Evolutionary conservation across 30 jellyfish, hydroid and myxozoan species (phyloP).

Genomic region (Chrysaora quinquecirrha): DNA sequence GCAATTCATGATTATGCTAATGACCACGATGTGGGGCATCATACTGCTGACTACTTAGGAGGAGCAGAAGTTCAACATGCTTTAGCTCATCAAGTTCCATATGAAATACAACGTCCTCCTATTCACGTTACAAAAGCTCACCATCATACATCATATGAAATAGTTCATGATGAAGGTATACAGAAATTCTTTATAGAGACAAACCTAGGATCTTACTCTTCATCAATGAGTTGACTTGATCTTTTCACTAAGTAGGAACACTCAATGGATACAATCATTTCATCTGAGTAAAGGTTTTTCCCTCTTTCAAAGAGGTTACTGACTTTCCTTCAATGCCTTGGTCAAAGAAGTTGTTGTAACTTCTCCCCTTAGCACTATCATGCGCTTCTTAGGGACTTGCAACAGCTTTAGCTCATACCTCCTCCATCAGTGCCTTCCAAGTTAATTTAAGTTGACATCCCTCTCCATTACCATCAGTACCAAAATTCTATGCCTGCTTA

Average conservation of each 20-base stretch:
- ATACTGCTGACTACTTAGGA: constrained; percentile 5
- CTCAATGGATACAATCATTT: not conserved
- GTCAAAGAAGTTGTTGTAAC: no score
- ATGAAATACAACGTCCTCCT: constrained; percentile 53
- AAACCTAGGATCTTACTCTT: no score
- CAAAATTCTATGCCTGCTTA: no score
- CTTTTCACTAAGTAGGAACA: not conserved
- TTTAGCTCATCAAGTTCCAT: constrained; percentile 33
- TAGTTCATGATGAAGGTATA: constrained; percentile 59
- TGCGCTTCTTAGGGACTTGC: no score
- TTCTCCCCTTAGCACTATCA: no score
- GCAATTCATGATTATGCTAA: constrained; percentile 1
- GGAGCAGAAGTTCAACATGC: constrained; percentile 41
- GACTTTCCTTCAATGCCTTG: no score
- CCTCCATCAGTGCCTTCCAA: no score
- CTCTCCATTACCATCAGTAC: no score
- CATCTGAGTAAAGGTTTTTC: not conserved
- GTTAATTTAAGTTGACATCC: no score
- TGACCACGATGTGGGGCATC: constrained; percentile 3
- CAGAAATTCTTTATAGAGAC: no score
- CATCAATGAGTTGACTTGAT: not conserved
- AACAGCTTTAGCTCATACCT: no score
- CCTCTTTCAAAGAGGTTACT: no score
- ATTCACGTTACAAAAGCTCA: constrained; percentile 39
- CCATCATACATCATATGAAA: constrained; percentile 37